These are phyloP conservation scores for Plagodis pulveraria DNA, from an alignment of 2,888 invertebrate species.

Conservation along the genomic window DNA sequence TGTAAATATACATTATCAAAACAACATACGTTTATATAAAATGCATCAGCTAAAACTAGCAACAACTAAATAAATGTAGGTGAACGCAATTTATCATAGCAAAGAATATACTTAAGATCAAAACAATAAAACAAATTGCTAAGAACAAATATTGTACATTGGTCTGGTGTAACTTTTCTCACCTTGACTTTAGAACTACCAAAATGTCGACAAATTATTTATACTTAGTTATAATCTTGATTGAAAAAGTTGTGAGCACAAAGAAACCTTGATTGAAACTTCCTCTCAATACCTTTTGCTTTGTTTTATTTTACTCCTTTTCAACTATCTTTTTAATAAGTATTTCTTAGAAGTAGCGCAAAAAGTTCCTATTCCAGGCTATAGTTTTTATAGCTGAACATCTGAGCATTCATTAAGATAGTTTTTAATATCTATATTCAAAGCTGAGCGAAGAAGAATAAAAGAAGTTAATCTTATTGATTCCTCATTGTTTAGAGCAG, in stretches of 20 bases:
- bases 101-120: too few relatives aligned
- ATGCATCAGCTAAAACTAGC: too few relatives aligned
- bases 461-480: constrained; percentile 5
- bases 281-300: constrained; percentile 9
- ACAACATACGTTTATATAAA: too few relatives aligned
- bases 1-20: too few relatives aligned
- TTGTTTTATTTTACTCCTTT: constrained; percentile 1
- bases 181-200: constrained; percentile 24
- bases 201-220: constrained; percentile 17
- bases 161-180: constrained; percentile 12
- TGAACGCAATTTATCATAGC: too few relatives aligned
- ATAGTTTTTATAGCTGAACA: neutral
- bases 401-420: too few relatives aligned
- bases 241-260: constrained; percentile 16
- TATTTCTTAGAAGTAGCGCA: neutral
- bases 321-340: neutral
- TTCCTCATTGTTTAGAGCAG: constrained; percentile 16
- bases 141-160: too few relatives aligned
- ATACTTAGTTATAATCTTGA: constrained; percentile 18
- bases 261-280: constrained; percentile 20
- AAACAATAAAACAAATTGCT: too few relatives aligned
- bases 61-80: too few relatives aligned
- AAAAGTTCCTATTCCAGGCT: neutral
- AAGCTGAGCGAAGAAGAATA: too few relatives aligned
- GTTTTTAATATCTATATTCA: too few relatives aligned